Evolutionary conservation across 2,113 vertebrate species (phyloP).

Genomic region (Myrmecobius fasciatus): DNA sequence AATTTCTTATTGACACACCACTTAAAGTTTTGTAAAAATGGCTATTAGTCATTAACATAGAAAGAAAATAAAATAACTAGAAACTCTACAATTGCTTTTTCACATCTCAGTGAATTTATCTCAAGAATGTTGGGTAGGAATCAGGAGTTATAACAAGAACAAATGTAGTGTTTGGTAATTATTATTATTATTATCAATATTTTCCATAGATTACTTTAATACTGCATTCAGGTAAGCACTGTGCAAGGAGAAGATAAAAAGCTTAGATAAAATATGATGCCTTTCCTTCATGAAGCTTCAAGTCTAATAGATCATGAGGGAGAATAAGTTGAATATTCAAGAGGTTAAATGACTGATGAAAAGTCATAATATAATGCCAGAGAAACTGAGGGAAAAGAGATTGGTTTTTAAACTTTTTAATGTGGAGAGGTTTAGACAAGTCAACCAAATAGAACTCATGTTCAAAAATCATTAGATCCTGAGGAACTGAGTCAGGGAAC

Average conservation of each 20-base stretch:
- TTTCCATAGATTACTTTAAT: neutral
- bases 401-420: too few relatives aligned
- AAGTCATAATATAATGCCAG: neutral
- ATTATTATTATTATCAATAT: neutral
- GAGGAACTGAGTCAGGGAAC: too few relatives aligned
- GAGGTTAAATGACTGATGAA: neutral
- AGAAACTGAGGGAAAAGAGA: too few relatives aligned
- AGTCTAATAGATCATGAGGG: neutral
- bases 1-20: slow-evolving; percentile 14
- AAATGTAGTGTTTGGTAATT: neutral
- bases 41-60: neutral
- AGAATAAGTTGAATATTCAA: neutral
- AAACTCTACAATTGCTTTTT: slow-evolving; percentile 7
- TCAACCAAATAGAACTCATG: too few relatives aligned
- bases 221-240: neutral
- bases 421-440: too few relatives aligned
- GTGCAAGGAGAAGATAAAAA: neutral
- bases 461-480: too few relatives aligned
- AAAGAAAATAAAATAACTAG: slow-evolving; percentile 33
- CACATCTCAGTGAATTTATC: neutral
- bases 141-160: neutral
- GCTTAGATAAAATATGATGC: neutral
- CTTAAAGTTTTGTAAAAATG: neutral
- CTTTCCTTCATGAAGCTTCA: neutral
- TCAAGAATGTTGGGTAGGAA: neutral